Evolutionary conservation across 2,888 invertebrate genomes (phyloP), one percentile per base, ranked within the genome.

Genomic region (Hydropsyche betteni): DNA sequence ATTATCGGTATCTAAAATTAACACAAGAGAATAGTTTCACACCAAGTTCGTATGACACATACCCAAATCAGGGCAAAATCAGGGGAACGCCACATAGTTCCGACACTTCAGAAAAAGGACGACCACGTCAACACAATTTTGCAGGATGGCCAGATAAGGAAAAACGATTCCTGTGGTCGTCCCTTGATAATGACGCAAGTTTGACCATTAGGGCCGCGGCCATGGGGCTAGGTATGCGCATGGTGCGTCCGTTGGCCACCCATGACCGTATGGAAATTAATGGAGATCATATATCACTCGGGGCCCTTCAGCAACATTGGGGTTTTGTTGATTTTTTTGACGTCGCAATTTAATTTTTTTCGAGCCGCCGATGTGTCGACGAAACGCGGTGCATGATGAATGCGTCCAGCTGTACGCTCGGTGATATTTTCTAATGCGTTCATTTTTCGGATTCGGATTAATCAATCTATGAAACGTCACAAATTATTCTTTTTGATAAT

Each of bases 141-240:
- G 1, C 36, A 24, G 64, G 64, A 36, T 55, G 58, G 58, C 16
- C 12, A 64, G 64, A 64, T 64, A 64, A 64, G 64, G 64, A 64
- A 64, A 64, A 64, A 64, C 64, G 64, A 64, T 24, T 36, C 64
- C 64, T 64, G 33, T 12, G 64, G 64, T n/a, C 44, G 10, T 44
- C 64, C 36, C 6, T 12, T 12, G 36, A 64, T 64, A 64, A 64
- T 64, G 64, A 64, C 64, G 36, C 64, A 64, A 64, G 64, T 64
- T 64, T 64, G 64, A 64, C 64, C 64, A 64, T 64, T 64, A 64
- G 64, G 64, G 36, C 10, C 61, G 53, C n/a, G 24, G 24, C 8
- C 14, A 24, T 14, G 58, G 5, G 24, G 14, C 16, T 34, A 10
- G 64, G 34, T 5, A 33, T 12, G 36, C 64, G 34, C 34, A 24